Evolutionary conservation across 2,113 vertebrate genomes (phyloP).

Genomic region (Tragulus kanchil): DNA sequence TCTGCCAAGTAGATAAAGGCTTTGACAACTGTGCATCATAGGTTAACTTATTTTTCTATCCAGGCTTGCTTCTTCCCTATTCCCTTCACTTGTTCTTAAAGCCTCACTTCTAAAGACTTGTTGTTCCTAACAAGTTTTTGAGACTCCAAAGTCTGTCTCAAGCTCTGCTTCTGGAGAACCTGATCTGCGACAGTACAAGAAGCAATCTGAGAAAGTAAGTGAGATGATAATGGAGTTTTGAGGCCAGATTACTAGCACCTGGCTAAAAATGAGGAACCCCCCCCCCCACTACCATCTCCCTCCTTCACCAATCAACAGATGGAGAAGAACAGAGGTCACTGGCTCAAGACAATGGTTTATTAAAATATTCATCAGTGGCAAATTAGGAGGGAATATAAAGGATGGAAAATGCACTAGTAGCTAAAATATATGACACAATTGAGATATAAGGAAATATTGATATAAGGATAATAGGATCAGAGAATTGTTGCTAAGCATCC

Average conservation of each 20-base stretch:
- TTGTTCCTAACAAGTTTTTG: neutral
- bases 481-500: neutral
- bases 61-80: neutral
- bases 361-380: neutral
- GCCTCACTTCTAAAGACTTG: too few relatives aligned
- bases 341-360: neutral
- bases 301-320: neutral
- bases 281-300: too few relatives aligned
- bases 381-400: neutral
- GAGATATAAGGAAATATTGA: neutral
- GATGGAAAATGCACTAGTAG: neutral
- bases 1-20: neutral
- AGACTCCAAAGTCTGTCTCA: neutral
- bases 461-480: neutral
- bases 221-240: neutral
- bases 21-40: neutral
- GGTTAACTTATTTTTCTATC: neutral
- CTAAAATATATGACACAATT: neutral
- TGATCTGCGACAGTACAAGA: neutral
- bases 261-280: neutral
- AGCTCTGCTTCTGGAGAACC: neutral
- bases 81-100: neutral
- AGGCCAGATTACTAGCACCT: neutral
- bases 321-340: neutral
- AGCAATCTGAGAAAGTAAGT: neutral